These are phyloP conservation scores for Aphis gossypii DNA, from an alignment of 1,140 invertebrate species.

Conservation along the genomic window DNA sequence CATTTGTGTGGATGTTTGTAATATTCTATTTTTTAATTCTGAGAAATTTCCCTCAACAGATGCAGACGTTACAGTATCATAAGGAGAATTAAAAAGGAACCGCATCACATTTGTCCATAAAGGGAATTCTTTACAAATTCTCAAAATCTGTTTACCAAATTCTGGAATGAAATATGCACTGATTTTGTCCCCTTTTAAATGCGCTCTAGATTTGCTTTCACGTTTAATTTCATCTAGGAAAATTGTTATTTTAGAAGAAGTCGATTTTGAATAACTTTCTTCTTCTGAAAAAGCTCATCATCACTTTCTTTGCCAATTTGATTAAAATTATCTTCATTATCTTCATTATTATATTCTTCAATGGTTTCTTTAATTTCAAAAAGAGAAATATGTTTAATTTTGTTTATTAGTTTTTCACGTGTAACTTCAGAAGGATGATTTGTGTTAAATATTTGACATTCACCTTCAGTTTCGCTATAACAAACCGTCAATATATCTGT, in stretches of 20 bases:
- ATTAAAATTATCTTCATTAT: neutral
- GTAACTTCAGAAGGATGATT: neutral
- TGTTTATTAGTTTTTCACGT: neutral
- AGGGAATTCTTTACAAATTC: neutral
- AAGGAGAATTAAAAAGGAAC: neutral
- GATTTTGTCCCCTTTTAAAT: neutral
- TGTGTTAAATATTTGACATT: neutral
- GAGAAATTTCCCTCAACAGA: neutral
- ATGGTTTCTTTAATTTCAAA: neutral
- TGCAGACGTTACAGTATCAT: neutral
- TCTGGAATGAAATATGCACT: neutral
- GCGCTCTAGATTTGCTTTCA: neutral
- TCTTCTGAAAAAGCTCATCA: neutral
- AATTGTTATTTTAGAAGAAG: neutral
- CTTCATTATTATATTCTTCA: neutral
- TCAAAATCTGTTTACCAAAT: neutral
- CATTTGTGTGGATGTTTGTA: neutral
- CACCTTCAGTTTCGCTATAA: neutral
- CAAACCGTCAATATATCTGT: neutral
- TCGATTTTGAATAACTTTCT: neutral
- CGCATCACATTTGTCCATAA: neutral
- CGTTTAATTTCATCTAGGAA: neutral
- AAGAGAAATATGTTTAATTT: neutral
- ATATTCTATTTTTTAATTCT: neutral
- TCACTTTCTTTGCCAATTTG: neutral